Evolutionary conservation across 2,797 vertebrate genomes (phyloP).

Genomic region (Microctenopoma stevenorrisi): DNA sequence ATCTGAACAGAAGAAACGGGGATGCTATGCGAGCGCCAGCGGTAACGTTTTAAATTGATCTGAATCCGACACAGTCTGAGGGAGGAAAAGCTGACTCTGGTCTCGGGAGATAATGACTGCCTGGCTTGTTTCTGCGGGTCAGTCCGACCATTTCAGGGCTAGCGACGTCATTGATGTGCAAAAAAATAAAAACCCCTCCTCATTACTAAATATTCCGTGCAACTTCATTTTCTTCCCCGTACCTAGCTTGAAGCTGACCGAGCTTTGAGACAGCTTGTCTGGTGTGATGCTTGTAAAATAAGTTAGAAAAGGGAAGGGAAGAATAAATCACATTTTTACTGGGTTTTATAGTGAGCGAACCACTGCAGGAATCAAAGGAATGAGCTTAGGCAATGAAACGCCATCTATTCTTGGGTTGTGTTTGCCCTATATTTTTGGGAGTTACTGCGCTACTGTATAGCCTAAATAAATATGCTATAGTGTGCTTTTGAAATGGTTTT

Average conservation of each 20-base stretch:
- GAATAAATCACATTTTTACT: constrained; percentile 64
- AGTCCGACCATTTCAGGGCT: constrained; percentile 37
- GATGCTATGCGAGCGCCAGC: constrained; percentile 50
- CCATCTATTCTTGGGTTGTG: constrained; percentile 69
- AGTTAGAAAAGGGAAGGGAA: constrained; percentile 55
- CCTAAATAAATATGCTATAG: constrained; percentile 57
- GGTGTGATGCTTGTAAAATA: constrained; percentile 58
- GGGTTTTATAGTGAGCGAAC: constrained; percentile 54
- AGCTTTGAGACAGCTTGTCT: constrained; percentile 55
- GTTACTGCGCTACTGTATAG: constrained; percentile 47
- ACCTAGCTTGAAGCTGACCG: constrained; percentile 52
- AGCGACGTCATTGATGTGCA: constrained; percentile 61
- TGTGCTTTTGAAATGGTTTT: constrained; percentile 39
- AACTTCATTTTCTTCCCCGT: constrained; percentile 51
- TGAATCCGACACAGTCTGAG: constrained; percentile 55
- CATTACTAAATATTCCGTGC: constrained; percentile 61
- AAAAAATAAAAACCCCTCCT: constrained; percentile 44
- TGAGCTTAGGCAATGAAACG: constrained; percentile 61
- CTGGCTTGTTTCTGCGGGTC: constrained; percentile 68
- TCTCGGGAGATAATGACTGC: constrained; percentile 72
- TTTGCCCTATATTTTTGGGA: constrained; percentile 69
- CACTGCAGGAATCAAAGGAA: constrained; percentile 60
- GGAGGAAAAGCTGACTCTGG: constrained; percentile 52
- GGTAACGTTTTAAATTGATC: constrained; percentile 70
- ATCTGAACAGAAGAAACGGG: constrained; percentile 72